Percentiles rank a stretch among this genome's conserved stretches.
phyloP scores from a whole-genome alignment of 2,888 invertebrate genomes.

The Camptogramma bilineatum region DNA sequence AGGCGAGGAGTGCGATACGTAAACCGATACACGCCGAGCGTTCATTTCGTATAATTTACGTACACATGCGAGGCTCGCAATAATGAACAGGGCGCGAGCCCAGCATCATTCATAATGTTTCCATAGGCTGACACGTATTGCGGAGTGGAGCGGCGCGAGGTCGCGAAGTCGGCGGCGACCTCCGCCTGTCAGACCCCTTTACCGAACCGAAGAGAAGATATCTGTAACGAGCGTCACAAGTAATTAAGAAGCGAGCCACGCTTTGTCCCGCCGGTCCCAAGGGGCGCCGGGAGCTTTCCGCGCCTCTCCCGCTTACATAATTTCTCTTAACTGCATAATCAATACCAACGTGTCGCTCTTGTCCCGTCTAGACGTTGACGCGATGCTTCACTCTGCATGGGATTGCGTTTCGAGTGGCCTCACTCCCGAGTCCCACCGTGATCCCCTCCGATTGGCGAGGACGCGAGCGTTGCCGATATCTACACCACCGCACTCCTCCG shows the following conservation, averaged over 20 bases:
- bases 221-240: conserved; percentile 72
- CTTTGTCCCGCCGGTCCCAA: conserved; percentile 59
- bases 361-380: conserved; percentile 71
- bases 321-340: conserved; percentile 81
- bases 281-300: conserved; percentile 56
- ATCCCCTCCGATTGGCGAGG: conserved; percentile 34
- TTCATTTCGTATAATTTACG: conserved; percentile 50
- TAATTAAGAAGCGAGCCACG: conserved; percentile 78
- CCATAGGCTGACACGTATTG: conserved; percentile 57
- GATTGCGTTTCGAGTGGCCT: conserved; percentile 60
- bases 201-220: conserved; percentile 63
- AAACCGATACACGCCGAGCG: conserved; percentile 45
- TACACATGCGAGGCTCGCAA: conserved; percentile 49
- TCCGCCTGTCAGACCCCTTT: conserved; percentile 59
- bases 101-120: conserved; percentile 67
- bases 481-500: conserved; percentile 36
- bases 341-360: conserved; percentile 72
- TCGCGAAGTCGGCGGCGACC: conserved; percentile 40
- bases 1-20: conserved; percentile 39
- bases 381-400: conserved; percentile 57
- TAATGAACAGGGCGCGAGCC: conserved; percentile 63
- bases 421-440: conserved; percentile 33
- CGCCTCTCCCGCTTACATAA: conserved; percentile 74
- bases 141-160: conserved; percentile 33
- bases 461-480: conserved; percentile 56